phyloP scores from a whole-genome alignment of 1,140 invertebrate genomes.

The Teleopsis dalmanni region DNA sequence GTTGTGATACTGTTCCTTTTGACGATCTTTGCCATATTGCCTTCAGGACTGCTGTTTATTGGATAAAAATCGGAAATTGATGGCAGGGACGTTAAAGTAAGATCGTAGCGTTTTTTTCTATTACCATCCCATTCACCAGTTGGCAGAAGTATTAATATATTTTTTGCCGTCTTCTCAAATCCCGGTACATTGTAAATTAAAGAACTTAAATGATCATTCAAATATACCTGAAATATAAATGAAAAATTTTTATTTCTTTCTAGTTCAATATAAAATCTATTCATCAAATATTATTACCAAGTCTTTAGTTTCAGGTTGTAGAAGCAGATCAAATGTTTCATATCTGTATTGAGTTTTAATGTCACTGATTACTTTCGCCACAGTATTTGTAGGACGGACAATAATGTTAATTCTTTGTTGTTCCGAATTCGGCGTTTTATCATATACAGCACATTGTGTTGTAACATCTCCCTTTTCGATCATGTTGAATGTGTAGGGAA shows the following conservation, averaged over 20 bases:
- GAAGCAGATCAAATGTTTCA: conserved; percentile 48
- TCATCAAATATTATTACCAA: conserved; percentile 21
- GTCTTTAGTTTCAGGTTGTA: conserved; percentile 30
- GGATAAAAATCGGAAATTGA: too few species aligned
- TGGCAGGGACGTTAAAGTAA: conserved; percentile 25
- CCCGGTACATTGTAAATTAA: conserved; percentile 29
- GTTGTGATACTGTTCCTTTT: not conserved
- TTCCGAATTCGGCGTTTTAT: conserved; percentile 46
- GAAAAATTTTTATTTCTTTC: too few species aligned
- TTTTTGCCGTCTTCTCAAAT: conserved; percentile 28
- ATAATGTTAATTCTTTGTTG: conserved; percentile 45
- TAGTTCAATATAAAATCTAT: not conserved
- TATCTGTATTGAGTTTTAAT: conserved; percentile 50
- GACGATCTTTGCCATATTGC: not conserved
- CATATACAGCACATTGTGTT: conserved; percentile 51
- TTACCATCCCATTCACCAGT: conserved; percentile 30
- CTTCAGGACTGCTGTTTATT: not conserved
- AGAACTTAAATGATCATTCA: conserved; percentile 23
- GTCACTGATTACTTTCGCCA: conserved; percentile 47
- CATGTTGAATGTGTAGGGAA: not conserved
- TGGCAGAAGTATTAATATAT: conserved; percentile 32
- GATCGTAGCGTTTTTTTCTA: conserved; percentile 28
- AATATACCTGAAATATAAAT: conserved; percentile 21
- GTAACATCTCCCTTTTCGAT: not conserved
- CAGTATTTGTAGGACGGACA: conserved; percentile 47